These are phyloP conservation scores for Troilus luridus DNA, from an alignment of 2,888 invertebrate genomes.

Conservation along the genomic window DNA sequence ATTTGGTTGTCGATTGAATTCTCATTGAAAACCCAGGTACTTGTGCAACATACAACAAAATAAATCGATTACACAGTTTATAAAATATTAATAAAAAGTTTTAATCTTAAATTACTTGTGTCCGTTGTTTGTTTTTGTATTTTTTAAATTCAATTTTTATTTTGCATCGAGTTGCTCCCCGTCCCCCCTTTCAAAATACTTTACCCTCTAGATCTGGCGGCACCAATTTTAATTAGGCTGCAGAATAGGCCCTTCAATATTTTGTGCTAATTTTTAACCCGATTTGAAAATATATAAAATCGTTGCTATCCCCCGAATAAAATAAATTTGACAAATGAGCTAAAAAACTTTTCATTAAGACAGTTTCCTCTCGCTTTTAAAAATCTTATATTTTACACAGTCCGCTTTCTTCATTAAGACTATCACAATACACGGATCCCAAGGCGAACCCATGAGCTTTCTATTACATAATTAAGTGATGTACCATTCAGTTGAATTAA, in stretches of 20 bases:
- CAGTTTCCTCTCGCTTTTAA: constrained; percentile 51
- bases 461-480: constrained; percentile 54
- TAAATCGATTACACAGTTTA: constrained; percentile 55
- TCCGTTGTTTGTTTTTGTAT: constrained; percentile 15
- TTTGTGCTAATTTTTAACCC: constrained; percentile 55
- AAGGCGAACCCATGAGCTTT: constrained; percentile 47
- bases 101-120: constrained; percentile 53
- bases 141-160: constrained; percentile 15
- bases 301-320: constrained; percentile 53
- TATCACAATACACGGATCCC: constrained; percentile 51
- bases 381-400: constrained; percentile 55
- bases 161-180: constrained; percentile 21
- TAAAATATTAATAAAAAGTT: constrained; percentile 56
- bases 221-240: constrained; percentile 47
- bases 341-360: constrained; percentile 47
- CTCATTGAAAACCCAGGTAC: constrained; percentile 53
- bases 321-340: constrained; percentile 53
- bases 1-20: constrained; percentile 47
- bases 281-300: constrained; percentile 59
- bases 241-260: constrained; percentile 52
- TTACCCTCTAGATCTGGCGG: constrained; percentile 28
- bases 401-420: constrained; percentile 46
- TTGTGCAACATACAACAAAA: constrained; percentile 59
- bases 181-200: constrained; percentile 39
- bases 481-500: constrained; percentile 58